A percentile compares a stretch with the other conserved stretches of the same genome.
phyloP scores from a whole-genome alignment of 2,888 invertebrate genomes.

The Cotesia congregata region DNA sequence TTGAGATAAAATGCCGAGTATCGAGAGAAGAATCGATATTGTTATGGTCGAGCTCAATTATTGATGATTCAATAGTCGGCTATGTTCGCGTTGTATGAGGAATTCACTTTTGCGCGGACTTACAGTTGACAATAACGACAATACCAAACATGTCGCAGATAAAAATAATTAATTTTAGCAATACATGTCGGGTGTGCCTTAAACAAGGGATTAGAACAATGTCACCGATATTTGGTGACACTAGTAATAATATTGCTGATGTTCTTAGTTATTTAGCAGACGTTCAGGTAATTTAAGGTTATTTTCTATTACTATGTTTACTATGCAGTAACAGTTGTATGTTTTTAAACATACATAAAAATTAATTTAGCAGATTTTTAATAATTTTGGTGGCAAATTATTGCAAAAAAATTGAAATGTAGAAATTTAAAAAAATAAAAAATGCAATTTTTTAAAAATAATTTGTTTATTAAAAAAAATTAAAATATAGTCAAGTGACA shows the following conservation, averaged over 20 bases:
- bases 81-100: neutral
- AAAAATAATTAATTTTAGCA: constrained; percentile 45
- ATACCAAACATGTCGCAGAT: constrained; percentile 6
- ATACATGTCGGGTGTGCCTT: constrained; percentile 60
- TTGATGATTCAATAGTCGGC: no score
- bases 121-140: neutral
- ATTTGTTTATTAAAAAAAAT: no score
- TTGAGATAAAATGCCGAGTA: no score
- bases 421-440: no score
- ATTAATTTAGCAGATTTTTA: no score
- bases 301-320: neutral
- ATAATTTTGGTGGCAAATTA: no score
- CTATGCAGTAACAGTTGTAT: neutral
- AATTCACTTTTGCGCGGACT: neutral
- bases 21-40: no score
- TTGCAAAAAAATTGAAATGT: no score
- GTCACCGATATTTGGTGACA: constrained; percentile 52
- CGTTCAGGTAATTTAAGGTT: constrained; percentile 56
- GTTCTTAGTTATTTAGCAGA: constrained; percentile 57
- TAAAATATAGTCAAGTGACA: no score
- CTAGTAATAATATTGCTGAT: constrained; percentile 47
- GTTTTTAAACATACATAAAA: neutral
- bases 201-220: constrained; percentile 51
- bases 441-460: no score
- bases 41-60: no score